These are phyloP conservation scores for Clavelina lepadiformis DNA, from an alignment of 23 tunicate genomes.

Conservation along the genomic window DNA sequence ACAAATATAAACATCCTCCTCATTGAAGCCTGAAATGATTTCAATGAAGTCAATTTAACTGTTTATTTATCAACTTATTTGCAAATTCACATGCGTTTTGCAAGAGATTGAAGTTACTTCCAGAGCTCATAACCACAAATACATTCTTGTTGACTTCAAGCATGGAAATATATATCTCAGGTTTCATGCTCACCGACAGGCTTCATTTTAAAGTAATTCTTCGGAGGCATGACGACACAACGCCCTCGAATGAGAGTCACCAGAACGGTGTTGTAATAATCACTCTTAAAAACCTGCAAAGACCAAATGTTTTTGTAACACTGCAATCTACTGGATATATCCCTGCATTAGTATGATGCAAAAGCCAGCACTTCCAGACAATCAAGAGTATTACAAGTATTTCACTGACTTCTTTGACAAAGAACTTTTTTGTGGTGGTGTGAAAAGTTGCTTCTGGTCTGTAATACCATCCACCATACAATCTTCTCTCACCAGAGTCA, in stretches of 20 bases:
- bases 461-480: constrained; percentile 81
- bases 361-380: not conserved
- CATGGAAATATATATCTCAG: not conserved
- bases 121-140: too few species aligned
- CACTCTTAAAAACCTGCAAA: constrained; percentile 87
- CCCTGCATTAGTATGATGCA: too few species aligned
- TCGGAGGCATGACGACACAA: constrained; percentile 74
- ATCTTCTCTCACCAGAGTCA: constrained; percentile 61
- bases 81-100: too few species aligned
- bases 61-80: too few species aligned
- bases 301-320: too few species aligned
- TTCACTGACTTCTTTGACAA: constrained; percentile 61
- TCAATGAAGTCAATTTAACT: too few species aligned
- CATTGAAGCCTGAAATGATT: constrained; percentile 50
- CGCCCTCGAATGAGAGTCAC: constrained; percentile 58
- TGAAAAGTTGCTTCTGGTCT: constrained; percentile 71
- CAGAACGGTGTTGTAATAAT: constrained; percentile 79
- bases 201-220: constrained; percentile 76
- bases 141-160: not conserved
- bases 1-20: constrained; percentile 87
- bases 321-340: too few species aligned
- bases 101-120: too few species aligned
- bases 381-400: not conserved
- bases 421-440: constrained; percentile 57
- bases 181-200: constrained; percentile 77